Evolutionary conservation across 2,888 invertebrate species (phyloP), one percentile per base, ranked within the genome.

Genomic region (Latheticus oryzae): DNA sequence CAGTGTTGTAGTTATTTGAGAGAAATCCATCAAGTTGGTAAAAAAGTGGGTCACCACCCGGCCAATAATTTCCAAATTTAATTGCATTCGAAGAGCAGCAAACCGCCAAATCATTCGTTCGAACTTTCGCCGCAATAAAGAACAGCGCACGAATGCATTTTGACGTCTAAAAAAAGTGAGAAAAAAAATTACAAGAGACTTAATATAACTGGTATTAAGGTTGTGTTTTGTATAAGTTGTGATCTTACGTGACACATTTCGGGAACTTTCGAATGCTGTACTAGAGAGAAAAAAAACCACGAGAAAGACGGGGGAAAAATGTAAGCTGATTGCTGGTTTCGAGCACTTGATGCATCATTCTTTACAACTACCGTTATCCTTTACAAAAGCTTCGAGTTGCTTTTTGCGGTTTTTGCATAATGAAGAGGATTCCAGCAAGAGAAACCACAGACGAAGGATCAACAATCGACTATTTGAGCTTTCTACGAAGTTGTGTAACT

Each of bases 21-120:
- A 50, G 52, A 52, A 19, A 53, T 53, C 53, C 53, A 53, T 53
- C 53, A 53, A 32, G 42, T 17, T 19, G n/a, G 16, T 13, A 24
- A 15, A 64, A 65, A 68, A 69, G 69, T 69, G 54, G 69, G 69
- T 70, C 70, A 62, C 56, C 64, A 67, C 67, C 62, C 64, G 64
- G 64, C 67, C 64, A 58, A 69, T 69, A 68, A 70, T 70, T 69
- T 70, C 67, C 69, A 68, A 66, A 66, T 67, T 68, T 70, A 70
- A 70, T 71, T 69, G 70, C 47, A 19, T 13, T 19, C 61, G 35
- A 47, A 60, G 63, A 63, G 62, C 58, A 64, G 62, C 58, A 64
- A 63, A 62, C 61, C 58, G 63, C 61, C 62, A 64, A 65, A 65
- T 64, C 58, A 52, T 57, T 30, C 28, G 56, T 5, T n/a, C 26